A percentile compares a stretch with the other conserved stretches of the same genome.
These are phyloP conservation scores for Scaptomyza caliginosa DNA, from an alignment of 2,888 invertebrate genomes.

Conservation along the genomic window DNA sequence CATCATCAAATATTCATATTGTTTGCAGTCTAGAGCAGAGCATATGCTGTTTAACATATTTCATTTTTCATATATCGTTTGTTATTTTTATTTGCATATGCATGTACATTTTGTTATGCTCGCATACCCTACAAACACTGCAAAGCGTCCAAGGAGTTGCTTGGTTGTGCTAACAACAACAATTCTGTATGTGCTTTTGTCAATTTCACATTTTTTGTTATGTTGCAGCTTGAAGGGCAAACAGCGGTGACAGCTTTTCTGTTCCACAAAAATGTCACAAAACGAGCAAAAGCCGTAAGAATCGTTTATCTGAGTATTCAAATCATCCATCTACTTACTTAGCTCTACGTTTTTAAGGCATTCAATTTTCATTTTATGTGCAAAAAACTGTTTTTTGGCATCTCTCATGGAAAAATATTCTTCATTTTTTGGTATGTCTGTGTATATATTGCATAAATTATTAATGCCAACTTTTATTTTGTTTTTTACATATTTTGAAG, in stretches of 20 bases:
- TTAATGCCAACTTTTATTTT: slow-evolving; percentile 77
- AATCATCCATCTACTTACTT: slow-evolving; percentile 59
- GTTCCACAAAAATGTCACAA: slow-evolving; percentile 55
- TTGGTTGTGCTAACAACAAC: too few species aligned
- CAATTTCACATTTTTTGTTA: background rate
- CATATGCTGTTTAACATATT: slow-evolving; percentile 32
- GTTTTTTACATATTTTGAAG: slow-evolving; percentile 77
- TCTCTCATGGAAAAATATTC: slow-evolving; percentile 62
- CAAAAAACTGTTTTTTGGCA: slow-evolving; percentile 42
- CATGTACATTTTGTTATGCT: slow-evolving; percentile 2
- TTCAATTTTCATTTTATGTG: slow-evolving; percentile 71
- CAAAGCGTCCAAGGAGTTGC: too few species aligned
- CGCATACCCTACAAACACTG: background rate
- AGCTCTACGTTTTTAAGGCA: slow-evolving; percentile 64
- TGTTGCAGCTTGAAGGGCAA: slow-evolving; percentile 26
- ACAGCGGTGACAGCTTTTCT: slow-evolving; percentile 70
- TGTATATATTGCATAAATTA: slow-evolving; percentile 75
- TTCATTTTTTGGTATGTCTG: slow-evolving; percentile 22
- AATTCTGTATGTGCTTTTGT: too few species aligned
- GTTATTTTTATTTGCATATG: background rate
- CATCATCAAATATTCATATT: slow-evolving; percentile 49
- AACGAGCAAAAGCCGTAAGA: slow-evolving; percentile 48
- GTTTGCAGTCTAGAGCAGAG: slow-evolving; percentile 23
- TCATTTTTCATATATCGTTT: slow-evolving; percentile 29
- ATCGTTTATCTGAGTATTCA: slow-evolving; percentile 56